Conservation (phyloP, 2,888 invertebrate species). For the Lasioglossum leucozonium region DNA sequence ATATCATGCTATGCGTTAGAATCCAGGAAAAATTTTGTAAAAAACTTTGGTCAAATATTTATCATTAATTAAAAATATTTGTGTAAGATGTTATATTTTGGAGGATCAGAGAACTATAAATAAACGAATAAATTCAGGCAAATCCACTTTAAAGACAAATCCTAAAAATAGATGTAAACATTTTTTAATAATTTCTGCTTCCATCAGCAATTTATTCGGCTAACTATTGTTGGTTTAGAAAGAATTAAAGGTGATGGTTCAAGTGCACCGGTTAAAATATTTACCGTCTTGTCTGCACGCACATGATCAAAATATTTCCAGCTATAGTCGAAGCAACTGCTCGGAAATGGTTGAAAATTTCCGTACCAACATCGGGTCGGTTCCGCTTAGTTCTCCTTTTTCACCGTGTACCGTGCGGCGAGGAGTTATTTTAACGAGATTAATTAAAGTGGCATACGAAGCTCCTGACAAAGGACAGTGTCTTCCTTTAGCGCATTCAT, state of each 20-base stretch:
- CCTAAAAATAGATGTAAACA: no score
- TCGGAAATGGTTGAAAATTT: neutral
- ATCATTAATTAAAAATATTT: no score
- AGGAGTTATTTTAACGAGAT: slow-evolving; percentile 49
- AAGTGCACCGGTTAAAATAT: neutral
- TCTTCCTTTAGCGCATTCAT: slow-evolving; percentile 34
- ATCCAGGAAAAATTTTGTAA: no score
- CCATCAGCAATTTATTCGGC: neutral
- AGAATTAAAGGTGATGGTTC: neutral
- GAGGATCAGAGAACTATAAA: neutral
- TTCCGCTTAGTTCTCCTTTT: neutral
- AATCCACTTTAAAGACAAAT: neutral
- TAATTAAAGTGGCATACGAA: slow-evolving; percentile 50
- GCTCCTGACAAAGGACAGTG: slow-evolving; percentile 38
- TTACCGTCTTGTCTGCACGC: neutral
- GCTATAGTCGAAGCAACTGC: neutral
- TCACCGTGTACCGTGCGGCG: neutral
- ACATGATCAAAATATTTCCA: neutral
- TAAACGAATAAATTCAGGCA: neutral
- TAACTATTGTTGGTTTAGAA: neutral
- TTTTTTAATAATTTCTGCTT: neutral
- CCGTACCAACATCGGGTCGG: neutral
- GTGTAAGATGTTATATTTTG: no score
- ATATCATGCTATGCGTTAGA: no score
- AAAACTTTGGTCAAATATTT: no score